Conservation (phyloP, 2,888 invertebrate genomes). For the Meloe dianella region DNA sequence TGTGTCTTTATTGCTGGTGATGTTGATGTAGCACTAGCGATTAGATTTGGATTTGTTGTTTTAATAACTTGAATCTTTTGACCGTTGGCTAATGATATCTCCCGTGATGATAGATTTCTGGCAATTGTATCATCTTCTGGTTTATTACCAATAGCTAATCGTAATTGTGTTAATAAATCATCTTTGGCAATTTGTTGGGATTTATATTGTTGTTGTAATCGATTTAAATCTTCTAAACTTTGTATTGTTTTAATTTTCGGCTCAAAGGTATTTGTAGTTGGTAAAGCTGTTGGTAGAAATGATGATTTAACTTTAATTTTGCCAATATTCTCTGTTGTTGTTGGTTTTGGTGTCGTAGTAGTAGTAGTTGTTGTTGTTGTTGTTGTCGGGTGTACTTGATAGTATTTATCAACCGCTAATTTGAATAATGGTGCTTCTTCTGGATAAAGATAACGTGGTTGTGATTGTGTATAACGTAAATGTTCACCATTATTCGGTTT, state of each 20-base stretch:
- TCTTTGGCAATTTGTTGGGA: constrained; percentile 70
- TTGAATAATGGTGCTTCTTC: constrained; percentile 71
- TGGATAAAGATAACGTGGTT: constrained; percentile 63
- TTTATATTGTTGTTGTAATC: constrained; percentile 56
- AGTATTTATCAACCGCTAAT: constrained; percentile 71
- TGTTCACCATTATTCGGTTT: constrained; percentile 49
- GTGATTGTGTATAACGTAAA: constrained; percentile 48
- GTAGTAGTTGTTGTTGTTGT: constrained; percentile 72
- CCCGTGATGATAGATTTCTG: constrained; percentile 75
- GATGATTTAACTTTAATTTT: constrained; percentile 29
- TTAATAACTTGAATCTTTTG: constrained; percentile 75
- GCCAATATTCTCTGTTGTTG: constrained; percentile 57
- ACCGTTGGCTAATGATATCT: constrained; percentile 75
- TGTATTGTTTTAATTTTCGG: constrained; percentile 59
- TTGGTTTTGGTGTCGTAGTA: constrained; percentile 66
- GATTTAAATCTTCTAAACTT: constrained; percentile 54
- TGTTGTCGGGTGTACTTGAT: constrained; percentile 72
- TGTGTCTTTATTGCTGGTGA: constrained; percentile 41
- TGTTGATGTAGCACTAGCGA: constrained; percentile 51
- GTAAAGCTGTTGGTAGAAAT: constrained; percentile 62
- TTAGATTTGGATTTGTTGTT: constrained; percentile 35
- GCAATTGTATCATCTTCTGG: constrained; percentile 66
- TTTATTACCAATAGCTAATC: constrained; percentile 73
- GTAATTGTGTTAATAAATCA: constrained; percentile 75
- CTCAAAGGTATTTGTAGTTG: constrained; percentile 54